Conservation (phyloP, 2,797 vertebrate genomes). For the Anas acuta region DNA sequence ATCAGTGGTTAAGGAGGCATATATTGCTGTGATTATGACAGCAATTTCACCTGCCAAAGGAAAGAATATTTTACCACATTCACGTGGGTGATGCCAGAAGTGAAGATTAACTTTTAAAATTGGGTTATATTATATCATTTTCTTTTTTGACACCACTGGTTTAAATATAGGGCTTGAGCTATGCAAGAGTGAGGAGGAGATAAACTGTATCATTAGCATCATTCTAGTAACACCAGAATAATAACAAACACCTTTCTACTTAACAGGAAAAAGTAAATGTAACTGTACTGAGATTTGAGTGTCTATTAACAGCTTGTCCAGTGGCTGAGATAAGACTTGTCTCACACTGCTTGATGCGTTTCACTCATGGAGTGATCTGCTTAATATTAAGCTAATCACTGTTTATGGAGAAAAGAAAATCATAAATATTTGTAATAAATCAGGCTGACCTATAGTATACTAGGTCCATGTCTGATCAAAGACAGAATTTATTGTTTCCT, state of each 20-base stretch:
- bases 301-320: constrained; percentile 46
- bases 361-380: constrained; percentile 4
- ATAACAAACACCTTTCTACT: constrained; percentile 49
- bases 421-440: not conserved
- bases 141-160: not conserved
- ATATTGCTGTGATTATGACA: not conserved
- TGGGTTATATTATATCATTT: not conserved
- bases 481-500: constrained; percentile 46
- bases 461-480: not conserved
- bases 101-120: not conserved
- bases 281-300: not conserved
- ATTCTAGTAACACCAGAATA: constrained; percentile 42
- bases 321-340: constrained; percentile 14
- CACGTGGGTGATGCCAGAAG: not conserved
- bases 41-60: not conserved
- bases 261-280: constrained; percentile 32
- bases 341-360: not conserved
- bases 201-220: constrained; percentile 43
- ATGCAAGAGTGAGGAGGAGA: constrained; percentile 6
- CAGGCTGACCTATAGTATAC: not conserved
- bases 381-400: constrained; percentile 32
- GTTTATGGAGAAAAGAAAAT: constrained; percentile 16
- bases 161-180: not conserved
- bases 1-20: not conserved
- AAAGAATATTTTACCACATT: not conserved